Evolutionary conservation across 2,797 vertebrate species (phyloP).

Genomic region (Serranus cabrilla): DNA sequence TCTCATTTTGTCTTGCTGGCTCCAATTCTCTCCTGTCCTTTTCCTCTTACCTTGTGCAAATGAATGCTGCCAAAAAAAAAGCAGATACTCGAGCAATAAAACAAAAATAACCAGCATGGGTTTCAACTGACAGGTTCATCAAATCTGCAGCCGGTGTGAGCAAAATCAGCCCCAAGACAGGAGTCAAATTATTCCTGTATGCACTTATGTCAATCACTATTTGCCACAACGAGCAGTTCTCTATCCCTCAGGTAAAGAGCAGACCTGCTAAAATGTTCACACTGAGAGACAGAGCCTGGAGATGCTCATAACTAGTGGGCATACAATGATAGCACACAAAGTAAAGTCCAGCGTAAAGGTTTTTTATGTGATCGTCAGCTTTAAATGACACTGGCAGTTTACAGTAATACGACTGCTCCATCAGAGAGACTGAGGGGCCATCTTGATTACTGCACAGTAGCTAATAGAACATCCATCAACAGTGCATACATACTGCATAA

Average conservation of each 20-base stretch:
- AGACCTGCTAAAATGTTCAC: slow-evolving; percentile 5
- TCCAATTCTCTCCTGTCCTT: slow-evolving; percentile 7
- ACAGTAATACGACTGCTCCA: slow-evolving; percentile 5
- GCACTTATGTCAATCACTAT: slow-evolving; percentile 48
- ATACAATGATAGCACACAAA: neutral
- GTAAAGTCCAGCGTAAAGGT: neutral
- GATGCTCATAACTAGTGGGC: neutral
- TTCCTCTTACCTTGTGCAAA: slow-evolving; percentile 27
- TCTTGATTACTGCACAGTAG: slow-evolving; percentile 11
- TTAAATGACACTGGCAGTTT: neutral
- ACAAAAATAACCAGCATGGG: neutral
- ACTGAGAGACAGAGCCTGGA: neutral
- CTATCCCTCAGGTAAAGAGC: slow-evolving; percentile 10
- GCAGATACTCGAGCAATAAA: slow-evolving; percentile 28
- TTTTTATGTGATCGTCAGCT: neutral
- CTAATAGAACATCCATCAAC: slow-evolving; percentile 15
- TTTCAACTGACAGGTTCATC: slow-evolving; percentile 21
- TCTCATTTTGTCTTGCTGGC: slow-evolving; percentile 27
- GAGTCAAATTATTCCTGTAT: slow-evolving; percentile 57
- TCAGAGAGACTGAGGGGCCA: slow-evolving; percentile 1
- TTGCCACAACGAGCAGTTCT: slow-evolving; percentile 40
- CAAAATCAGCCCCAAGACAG: slow-evolving; percentile 37
- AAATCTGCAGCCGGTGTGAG: slow-evolving; percentile 17
- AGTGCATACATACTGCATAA: neutral
- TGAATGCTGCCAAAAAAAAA: slow-evolving; percentile 31